Conservation (phyloP, 1,140 invertebrate species). For the Drosophila bocqueti region DNA sequence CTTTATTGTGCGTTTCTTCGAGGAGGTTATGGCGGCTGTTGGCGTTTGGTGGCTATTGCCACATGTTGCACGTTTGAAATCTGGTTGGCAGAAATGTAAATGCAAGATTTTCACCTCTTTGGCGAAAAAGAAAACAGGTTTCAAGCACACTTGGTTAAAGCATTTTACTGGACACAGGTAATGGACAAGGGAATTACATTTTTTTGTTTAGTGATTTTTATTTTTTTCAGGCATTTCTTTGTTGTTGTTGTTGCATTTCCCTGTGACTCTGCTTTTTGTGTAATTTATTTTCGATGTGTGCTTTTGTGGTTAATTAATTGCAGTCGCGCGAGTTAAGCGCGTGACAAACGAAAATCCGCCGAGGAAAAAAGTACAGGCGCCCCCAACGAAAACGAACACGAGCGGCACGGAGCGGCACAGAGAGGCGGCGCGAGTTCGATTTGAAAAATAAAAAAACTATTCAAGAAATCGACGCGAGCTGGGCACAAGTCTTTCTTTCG, state of each 20-base stretch:
- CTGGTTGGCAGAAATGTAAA: constrained; percentile 56
- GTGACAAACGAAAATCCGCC: constrained; percentile 56
- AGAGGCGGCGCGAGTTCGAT: constrained; percentile 9
- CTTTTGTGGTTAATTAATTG: constrained; percentile 45
- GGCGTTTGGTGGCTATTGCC: constrained; percentile 38
- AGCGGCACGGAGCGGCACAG: neutral
- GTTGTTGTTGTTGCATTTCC: constrained; percentile 3
- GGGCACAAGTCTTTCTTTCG: constrained; percentile 47
- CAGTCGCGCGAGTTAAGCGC: constrained; percentile 45
- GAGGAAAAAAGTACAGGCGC: constrained; percentile 75
- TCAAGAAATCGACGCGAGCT: constrained; percentile 27
- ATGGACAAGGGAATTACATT: constrained; percentile 50
- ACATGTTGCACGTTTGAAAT: constrained; percentile 59
- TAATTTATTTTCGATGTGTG: constrained; percentile 13
- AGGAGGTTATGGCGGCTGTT: constrained; percentile 38
- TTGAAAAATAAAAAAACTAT: constrained; percentile 24
- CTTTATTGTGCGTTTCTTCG: constrained; percentile 19
- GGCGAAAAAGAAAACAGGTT: constrained; percentile 36
- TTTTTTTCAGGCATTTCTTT: constrained; percentile 21
- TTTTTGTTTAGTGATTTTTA: constrained; percentile 18
- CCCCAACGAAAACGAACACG: constrained; percentile 55
- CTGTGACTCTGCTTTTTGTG: neutral
- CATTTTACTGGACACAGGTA: constrained; percentile 36
- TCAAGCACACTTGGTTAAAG: constrained; percentile 41
- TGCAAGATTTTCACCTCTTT: constrained; percentile 57